Base-by-base conservation (phyloP, 2,113 vertebrate genomes). In the Scolopax mira region DNA sequence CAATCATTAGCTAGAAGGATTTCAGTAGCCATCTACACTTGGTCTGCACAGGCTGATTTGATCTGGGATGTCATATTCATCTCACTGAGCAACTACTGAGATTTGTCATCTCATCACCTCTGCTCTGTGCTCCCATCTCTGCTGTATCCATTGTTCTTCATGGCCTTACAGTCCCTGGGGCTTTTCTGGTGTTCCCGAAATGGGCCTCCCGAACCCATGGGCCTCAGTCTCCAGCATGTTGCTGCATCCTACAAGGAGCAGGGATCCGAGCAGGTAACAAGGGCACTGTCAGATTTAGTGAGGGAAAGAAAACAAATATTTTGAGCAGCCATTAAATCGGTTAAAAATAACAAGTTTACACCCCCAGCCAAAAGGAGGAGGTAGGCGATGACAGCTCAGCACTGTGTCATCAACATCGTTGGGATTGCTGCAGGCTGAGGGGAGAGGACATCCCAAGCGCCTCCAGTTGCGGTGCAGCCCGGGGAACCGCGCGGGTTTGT, bases 391-490 rank as follows among this genome's bases (percentile, higher is more conserved):
- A 83, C 58, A 93, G 54, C 64, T 83, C 3, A 0, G 33, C 44
- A 7, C 44, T 28, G 30, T 86, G 31, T 89, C 81, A 31, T 94
- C 78, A 46, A 3, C 52, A 16, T 71, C 2, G 0, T 65, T 55
- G 2, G 1, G 28, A 49, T 73, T 79, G 54, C 89, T 69, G 46
- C 57, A 39, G 57, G 74, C 79, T 72, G 79, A 77, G 54, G 62
- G 5, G 1, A 75, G 49, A 64, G 60, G 66, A 16, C 41, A 37
- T 79, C 18, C 48, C 74, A 51, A 60, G 51, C 23, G 4, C 17
- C n/a, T 30, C 67, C 18, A 41, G 51, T 62, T 22, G 12, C 0
- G 0, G 35, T 82, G 48, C 49, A 93, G 46, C 41, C n/a, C 0
- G 0, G 13, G 67, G 31, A 55, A 3, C n/a, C 1, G 13, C 46